Conservation (phyloP, 2,113 vertebrate genomes). For the Mirza zaza region DNA sequence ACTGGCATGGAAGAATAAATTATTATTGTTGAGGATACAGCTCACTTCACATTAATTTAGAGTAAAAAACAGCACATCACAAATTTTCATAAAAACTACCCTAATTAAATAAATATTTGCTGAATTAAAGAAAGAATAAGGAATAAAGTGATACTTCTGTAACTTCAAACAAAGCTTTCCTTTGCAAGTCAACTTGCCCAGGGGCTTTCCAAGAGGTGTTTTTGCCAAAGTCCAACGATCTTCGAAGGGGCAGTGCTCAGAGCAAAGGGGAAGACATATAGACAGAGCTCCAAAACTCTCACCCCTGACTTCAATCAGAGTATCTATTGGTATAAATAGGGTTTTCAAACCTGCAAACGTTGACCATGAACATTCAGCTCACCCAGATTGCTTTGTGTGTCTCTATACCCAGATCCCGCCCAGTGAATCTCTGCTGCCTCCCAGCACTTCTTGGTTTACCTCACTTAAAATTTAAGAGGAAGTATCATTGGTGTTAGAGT, state of each 20-base stretch:
- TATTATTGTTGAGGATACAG: neutral
- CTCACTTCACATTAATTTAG: neutral
- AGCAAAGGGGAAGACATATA: neutral
- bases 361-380: neutral
- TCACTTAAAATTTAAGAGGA: neutral
- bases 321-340: neutral
- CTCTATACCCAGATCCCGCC: neutral
- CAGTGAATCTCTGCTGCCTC: neutral
- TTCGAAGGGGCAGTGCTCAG: neutral
- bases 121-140: constrained; percentile 8
- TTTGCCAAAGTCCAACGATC: neutral
- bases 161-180: neutral
- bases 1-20: neutral
- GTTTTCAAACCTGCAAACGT: neutral
- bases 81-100: neutral
- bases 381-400: neutral
- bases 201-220: neutral
- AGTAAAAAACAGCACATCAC: neutral
- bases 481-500: neutral
- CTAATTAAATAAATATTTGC: neutral
- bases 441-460: neutral
- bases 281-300: neutral
- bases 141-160: neutral
- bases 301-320: neutral
- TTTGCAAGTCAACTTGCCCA: neutral